These are phyloP conservation scores for Cartodere bifasciata DNA, from an alignment of 2,888 invertebrate species.

Conservation along the genomic window DNA sequence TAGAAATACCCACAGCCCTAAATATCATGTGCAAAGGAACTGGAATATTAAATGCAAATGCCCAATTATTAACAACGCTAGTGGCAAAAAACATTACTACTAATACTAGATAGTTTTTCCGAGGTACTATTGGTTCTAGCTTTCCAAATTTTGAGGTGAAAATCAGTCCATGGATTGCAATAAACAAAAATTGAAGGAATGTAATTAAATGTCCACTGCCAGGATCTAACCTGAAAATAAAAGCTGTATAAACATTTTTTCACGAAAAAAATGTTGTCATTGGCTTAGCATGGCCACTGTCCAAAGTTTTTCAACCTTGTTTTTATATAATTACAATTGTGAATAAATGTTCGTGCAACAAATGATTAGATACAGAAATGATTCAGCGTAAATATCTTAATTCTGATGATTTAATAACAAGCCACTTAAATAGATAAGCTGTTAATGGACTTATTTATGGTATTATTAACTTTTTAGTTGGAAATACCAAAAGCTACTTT, in stretches of 20 bases:
- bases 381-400: too few species aligned
- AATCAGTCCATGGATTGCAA: constrained; percentile 79
- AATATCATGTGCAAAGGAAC: constrained; percentile 99
- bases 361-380: too few species aligned
- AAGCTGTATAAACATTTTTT: constrained; percentile 4
- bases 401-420: too few species aligned
- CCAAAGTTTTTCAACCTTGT: too few species aligned
- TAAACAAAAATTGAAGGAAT: constrained; percentile 88
- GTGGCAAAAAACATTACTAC: constrained; percentile 85
- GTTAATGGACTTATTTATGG: too few species aligned
- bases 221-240: constrained; percentile 62
- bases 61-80: constrained; percentile 89
- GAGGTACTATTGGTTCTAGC: constrained; percentile 55
- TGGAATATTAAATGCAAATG: constrained; percentile 90
- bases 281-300: too few species aligned
- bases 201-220: constrained; percentile 91
- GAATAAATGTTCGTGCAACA: too few species aligned
- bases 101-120: constrained; percentile 69
- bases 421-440: too few species aligned
- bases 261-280: too few species aligned
- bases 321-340: too few species aligned
- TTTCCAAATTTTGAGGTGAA: constrained; percentile 76
- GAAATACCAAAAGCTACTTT: too few species aligned
- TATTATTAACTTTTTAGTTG: too few species aligned
- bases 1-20: constrained; percentile 56